Base-by-base conservation (phyloP, 2,888 invertebrate genomes). In the Metellina segmentata region DNA sequence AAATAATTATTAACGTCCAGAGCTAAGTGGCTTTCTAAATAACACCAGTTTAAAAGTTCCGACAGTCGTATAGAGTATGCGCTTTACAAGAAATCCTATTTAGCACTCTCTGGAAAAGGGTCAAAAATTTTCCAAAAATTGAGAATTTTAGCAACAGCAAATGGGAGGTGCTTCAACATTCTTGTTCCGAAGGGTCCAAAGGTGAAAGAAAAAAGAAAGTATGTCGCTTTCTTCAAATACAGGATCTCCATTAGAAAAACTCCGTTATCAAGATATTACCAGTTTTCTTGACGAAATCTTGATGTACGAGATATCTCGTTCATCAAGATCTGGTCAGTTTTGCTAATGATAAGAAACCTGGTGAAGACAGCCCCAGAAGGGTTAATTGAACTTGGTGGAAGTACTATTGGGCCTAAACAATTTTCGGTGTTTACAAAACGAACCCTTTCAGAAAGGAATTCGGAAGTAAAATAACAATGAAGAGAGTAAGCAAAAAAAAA, bases 221-320 rank as follows among this genome's bases (percentile, higher is more conserved):
- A 52, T 72, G 61, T 87, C 79, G 20, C 71, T 48, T 34, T 53
- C 11, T 34, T 61, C 9, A 51, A 85, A 85, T 51, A 20, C 77
- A 78, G 51, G 85, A 20, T 85, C 75, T 87, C 69, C 70, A 75
- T 82, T 70, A n/a, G 51, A 51, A 61, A 72, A 53, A 52, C 34
- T 19, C 78, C 9, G 19, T 61, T 61, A 34, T 34, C 34, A 34
- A 34, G 34, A 34, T 34, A 34, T 34, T 34, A 4, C 4, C 34
- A 34, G 4, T 34, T 34, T 34, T 34, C 34, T 34, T 34, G 34
- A 34, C 34, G n/a, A n/a, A n/a, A n/a, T n/a, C n/a, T n/a, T n/a
- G n/a, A n/a, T n/a, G n/a, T n/a, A n/a, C n/a, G 34, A 34, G 34
- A 34, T n/a, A n/a, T n/a, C n/a, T n/a, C n/a, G n/a, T n/a, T n/a